A percentile compares a stretch with the other conserved stretches of the same genome.
phyloP scores from a whole-genome alignment of 2,113 vertebrate genomes.

The Pao palembangensis region DNA sequence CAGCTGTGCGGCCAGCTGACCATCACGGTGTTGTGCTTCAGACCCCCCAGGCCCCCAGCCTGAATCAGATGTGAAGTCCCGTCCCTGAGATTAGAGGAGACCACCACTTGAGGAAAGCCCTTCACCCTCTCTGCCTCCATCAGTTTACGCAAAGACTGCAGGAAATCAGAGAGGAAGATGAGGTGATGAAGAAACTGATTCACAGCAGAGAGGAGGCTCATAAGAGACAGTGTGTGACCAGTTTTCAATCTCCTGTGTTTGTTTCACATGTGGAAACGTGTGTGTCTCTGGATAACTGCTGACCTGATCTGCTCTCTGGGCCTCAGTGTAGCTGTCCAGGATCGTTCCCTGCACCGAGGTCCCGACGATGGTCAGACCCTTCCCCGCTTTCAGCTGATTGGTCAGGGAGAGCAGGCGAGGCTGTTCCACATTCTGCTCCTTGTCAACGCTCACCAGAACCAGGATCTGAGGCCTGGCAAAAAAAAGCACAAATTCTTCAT shows the following conservation, averaged over 20 bases:
- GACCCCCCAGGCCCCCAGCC: slow-evolving; percentile 90
- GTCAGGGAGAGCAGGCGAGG: slow-evolving; percentile 93
- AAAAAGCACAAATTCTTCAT: not conserved
- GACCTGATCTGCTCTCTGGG: slow-evolving; percentile 92
- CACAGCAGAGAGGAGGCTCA: too few species aligned
- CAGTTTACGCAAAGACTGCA: slow-evolving; percentile 86
- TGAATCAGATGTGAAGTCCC: slow-evolving; percentile 95
- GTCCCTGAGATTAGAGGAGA: slow-evolving; percentile 91
- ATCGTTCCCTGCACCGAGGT: slow-evolving; percentile 91
- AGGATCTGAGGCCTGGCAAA: slow-evolving; percentile 87
- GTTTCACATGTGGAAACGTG: not conserved
- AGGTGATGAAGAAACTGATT: too few species aligned
- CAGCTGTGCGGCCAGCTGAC: slow-evolving; percentile 94
- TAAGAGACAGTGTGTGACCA: not conserved
- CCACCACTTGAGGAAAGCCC: slow-evolving; percentile 95
- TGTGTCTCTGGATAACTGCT: not conserved
- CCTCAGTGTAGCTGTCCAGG: slow-evolving; percentile 85
- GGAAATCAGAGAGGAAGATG: not conserved
- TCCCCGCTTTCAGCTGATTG: slow-evolving; percentile 95
- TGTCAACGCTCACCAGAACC: slow-evolving; percentile 88
- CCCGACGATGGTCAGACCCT: slow-evolving; percentile 96
- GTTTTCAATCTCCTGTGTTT: not conserved
- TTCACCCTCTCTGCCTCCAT: slow-evolving; percentile 98
- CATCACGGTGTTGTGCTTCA: slow-evolving; percentile 94
- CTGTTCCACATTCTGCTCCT: slow-evolving; percentile 92